Base-by-base conservation (phyloP, 2,113 vertebrate genomes). In the Silurus glanis region DNA sequence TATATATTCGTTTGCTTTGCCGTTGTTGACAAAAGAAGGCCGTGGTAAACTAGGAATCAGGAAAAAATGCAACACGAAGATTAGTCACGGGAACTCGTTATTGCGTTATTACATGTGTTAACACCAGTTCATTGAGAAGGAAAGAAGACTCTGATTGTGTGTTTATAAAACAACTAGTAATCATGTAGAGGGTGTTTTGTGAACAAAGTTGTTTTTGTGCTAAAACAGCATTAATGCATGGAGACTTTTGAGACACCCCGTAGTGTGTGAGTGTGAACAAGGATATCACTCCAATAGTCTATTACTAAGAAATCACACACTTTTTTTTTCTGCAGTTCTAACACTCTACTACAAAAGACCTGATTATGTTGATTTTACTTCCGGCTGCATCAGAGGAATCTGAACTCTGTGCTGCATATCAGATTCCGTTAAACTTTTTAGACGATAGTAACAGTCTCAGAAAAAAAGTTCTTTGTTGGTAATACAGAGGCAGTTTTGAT, bases 381-480 rank as follows among this genome's bases (percentile, higher is more conserved):
- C 37, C 45, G 37, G 53, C 10, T 45, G 9, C 19, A 12, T 17
- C 23, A n/a, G 56, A 69, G 49, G 81, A 83, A 83, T 28, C 16
- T 37, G 25, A 71, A 83, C 8, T 25, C 82, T 74, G 82, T 47
- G 19, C 21, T 23, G 49, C 10, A 37, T 59, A 8, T 83, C 82
- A 83, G 4, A 83, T 74, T 58, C n/a, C 67, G 0, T 9, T 53
- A 5, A 64, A 10, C n/a, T 17, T 85, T 85, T 78, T 79, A 78
- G 66, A 85, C 75, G 80, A 78, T 53, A 78, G 45, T 85, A 75
- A 19, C 2, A 58, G 47, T 47, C 49, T 76, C 19, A 21, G 53
- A 72, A 72, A 72, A 58, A 55, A 61, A 84, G 45, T 19, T 21
- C 69, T 76, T 84, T 84, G 83, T 84, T 45, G 45, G 14, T 14